Base-by-base conservation (phyloP, 2,113 vertebrate species). In the Phalacrocorax aristotelis region DNA sequence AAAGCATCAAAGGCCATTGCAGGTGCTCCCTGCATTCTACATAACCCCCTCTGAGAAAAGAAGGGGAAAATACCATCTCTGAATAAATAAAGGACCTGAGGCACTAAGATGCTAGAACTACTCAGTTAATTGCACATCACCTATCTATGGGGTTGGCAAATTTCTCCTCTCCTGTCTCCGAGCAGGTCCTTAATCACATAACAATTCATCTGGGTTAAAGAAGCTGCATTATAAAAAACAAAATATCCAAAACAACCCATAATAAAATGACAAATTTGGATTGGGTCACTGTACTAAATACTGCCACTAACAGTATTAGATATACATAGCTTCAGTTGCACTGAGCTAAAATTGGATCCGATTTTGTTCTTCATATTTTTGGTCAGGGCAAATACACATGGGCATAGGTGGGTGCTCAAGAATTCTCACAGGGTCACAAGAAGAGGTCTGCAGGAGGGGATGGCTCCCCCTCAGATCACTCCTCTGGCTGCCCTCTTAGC, bases 281-380 rank as follows among this genome's bases (percentile, higher is more conserved):
- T 68, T 88, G 66, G 9, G n/a, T 77, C 51, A 81, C 19, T 36
- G 54, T 80, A 70, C 49, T 90, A 86, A 90, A 93, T 72, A 83
- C 16, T 65, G n/a, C 11, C 13, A 21, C 10, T 48, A 72, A 79
- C 32, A 71, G 9, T 74, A 72, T n/a, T 65, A 52, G 34, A 65
- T 85, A 90, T 74, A 70, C 23, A 32, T 20, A 62, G 19, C 13
- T 90, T 85, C 54, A 34, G 44, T 83, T 83, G 46, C 60, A 74
- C 13, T 71, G 38, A 65, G 32, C 48, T 72, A 48, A 80, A 95
- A 79, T 77, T 42, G 13, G 30, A 71, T 83, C 12, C 11, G 8
- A 16, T 42, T 57, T 27, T 19, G 5, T 40, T 71, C 21, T 64
- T 92, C 44, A 11, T 72, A 20, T 32, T 85, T 95, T 89, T 88